Evolutionary conservation across 2,888 invertebrate genomes (phyloP).

Genomic region (Mesorhabditis spiculigera): DNA sequence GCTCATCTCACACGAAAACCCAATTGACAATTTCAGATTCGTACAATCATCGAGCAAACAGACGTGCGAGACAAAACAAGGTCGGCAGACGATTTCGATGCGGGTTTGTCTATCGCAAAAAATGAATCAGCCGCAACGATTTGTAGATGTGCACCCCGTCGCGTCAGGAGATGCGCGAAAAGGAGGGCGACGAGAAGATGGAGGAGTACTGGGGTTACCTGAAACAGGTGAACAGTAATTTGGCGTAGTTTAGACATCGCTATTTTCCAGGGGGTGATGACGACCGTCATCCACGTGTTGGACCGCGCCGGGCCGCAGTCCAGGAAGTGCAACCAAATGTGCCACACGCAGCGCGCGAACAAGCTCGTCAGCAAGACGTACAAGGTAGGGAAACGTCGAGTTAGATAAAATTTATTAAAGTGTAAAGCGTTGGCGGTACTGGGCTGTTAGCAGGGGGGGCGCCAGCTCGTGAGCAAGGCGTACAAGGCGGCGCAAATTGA

Average conservation of each 20-base stretch:
- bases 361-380: slow-evolving; percentile 18
- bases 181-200: slow-evolving; percentile 32
- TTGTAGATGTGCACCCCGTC: slow-evolving; percentile 46
- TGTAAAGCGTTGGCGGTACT: slow-evolving; percentile 13
- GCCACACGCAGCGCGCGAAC: slow-evolving; percentile 26
- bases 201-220: slow-evolving; percentile 50
- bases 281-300: slow-evolving; percentile 46
- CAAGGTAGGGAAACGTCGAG: slow-evolving; percentile 9
- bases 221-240: slow-evolving; percentile 35
- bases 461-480: not conserved
- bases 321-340: slow-evolving; percentile 40
- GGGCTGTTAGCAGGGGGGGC: not conserved
- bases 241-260: not conserved
- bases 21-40: slow-evolving; percentile 21
- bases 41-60: slow-evolving; percentile 24
- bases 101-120: slow-evolving; percentile 20
- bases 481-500: not conserved
- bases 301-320: slow-evolving; percentile 29
- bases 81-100: slow-evolving; percentile 31
- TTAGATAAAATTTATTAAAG: not conserved
- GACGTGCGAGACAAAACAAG: slow-evolving; percentile 25
- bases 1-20: slow-evolving; percentile 18
- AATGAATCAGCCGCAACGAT: no score
- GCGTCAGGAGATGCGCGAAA: slow-evolving; percentile 26
- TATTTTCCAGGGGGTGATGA: slow-evolving; percentile 39